Conservation (phyloP, 2,888 invertebrate genomes). For the Nomada ferruginata region DNA sequence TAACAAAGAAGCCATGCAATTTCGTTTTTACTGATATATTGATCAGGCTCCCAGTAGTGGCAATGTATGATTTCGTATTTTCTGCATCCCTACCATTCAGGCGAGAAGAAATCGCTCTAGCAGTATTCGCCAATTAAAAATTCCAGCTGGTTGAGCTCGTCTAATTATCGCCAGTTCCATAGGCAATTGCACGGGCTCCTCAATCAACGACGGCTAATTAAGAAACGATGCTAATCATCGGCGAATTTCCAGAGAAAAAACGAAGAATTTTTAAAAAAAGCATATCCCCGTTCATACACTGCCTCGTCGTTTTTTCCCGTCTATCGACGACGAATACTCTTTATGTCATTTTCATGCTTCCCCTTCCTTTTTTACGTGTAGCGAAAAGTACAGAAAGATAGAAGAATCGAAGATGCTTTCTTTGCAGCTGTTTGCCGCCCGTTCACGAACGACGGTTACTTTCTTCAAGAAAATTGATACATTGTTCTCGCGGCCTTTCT, state of each 20-base stretch:
- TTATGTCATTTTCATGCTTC: neutral
- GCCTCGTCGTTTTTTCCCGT: slow-evolving; percentile 28
- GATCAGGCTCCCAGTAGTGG: slow-evolving; percentile 37
- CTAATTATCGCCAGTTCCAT: slow-evolving; percentile 67
- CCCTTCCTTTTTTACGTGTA: neutral
- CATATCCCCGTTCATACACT: slow-evolving; percentile 21
- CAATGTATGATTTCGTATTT: slow-evolving; percentile 44
- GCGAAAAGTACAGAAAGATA: neutral
- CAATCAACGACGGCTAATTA: slow-evolving; percentile 71
- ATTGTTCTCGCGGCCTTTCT: neutral
- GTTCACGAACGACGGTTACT: slow-evolving; percentile 45
- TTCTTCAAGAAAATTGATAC: slow-evolving; percentile 51
- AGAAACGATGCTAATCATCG: slow-evolving; percentile 62
- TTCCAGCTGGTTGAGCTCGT: slow-evolving; percentile 59
- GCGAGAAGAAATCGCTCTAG: slow-evolving; percentile 56
- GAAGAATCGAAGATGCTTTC: slow-evolving; percentile 6
- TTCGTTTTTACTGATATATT: slow-evolving; percentile 19
- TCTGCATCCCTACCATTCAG: slow-evolving; percentile 24
- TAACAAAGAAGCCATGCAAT: neutral
- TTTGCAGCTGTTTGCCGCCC: slow-evolving; percentile 13
- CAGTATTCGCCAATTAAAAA: slow-evolving; percentile 70
- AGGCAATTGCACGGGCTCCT: slow-evolving; percentile 47
- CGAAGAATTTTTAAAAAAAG: slow-evolving; percentile 13
- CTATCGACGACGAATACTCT: slow-evolving; percentile 21
- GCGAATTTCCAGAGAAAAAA: slow-evolving; percentile 46